phyloP scores from a whole-genome alignment of 2,888 invertebrate species.

The Pocota personata region DNA sequence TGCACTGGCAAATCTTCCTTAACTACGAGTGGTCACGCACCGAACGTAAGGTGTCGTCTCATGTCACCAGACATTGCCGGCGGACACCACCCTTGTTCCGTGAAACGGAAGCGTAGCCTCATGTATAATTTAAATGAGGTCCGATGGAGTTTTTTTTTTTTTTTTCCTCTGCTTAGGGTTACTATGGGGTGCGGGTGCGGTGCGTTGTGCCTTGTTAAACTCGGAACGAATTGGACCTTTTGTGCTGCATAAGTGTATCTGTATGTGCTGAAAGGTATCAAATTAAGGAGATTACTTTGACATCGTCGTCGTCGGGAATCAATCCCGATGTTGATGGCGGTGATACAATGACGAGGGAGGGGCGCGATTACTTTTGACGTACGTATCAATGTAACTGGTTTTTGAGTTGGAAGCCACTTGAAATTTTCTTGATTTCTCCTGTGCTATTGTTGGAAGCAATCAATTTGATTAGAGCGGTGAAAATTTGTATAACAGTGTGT shows the following conservation, averaged over 20 bases:
- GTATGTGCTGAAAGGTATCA: constrained; percentile 69
- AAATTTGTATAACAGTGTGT: constrained; percentile 45
- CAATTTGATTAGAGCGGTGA: constrained; percentile 40
- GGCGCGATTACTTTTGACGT: not conserved
- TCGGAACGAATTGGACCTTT: constrained; percentile 48
- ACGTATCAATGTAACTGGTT: constrained; percentile 16
- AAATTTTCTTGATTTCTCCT: constrained; percentile 14
- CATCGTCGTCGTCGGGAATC: constrained; percentile 56
- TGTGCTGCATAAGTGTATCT: constrained; percentile 58
- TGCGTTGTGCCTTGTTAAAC: constrained; percentile 49
- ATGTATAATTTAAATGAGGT: constrained; percentile 69
- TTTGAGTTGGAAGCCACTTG: constrained; percentile 26
- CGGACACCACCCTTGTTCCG: constrained; percentile 53
- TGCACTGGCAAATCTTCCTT: constrained; percentile 54
- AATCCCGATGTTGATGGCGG: constrained; percentile 24
- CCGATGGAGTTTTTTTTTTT: not conserved
- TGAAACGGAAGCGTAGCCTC: constrained; percentile 67
- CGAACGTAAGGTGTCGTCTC: constrained; percentile 60
- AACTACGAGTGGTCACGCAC: constrained; percentile 66
- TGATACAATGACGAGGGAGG: constrained; percentile 4
- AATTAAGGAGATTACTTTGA: constrained; percentile 70
- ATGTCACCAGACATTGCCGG: constrained; percentile 59
- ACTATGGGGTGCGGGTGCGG: constrained; percentile 54
- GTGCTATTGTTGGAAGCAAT: constrained; percentile 48
- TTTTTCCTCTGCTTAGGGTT: constrained; percentile 11